These are phyloP conservation scores for Caenorhabditis wallacei DNA, from an alignment of 2,888 invertebrate genomes.

Conservation along the genomic window DNA sequence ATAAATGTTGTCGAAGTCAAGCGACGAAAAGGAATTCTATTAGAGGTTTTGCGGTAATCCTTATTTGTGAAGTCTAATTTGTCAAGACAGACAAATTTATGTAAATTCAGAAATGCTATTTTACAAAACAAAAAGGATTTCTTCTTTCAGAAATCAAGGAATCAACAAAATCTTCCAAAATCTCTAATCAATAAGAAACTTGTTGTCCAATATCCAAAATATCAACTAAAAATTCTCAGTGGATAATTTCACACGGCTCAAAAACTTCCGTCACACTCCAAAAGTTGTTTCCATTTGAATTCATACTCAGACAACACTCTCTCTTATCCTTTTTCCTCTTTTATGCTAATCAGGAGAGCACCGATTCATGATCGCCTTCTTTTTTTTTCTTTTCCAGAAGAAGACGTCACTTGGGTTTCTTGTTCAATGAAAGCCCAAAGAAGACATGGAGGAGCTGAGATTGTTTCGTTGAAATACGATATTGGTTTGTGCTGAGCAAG, in stretches of 20 bases:
- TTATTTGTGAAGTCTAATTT: too few relatives aligned
- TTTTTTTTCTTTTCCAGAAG: conserved; percentile 5
- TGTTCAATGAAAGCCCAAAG: conserved; percentile 34
- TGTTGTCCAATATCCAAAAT: too few relatives aligned
- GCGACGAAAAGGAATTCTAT: too few relatives aligned
- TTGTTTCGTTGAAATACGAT: conserved; percentile 48
- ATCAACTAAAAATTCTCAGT: not conserved
- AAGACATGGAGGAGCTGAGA: conserved; percentile 25
- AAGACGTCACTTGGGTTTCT: conserved; percentile 45
- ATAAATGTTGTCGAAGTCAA: too few relatives aligned
- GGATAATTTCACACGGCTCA: conserved; percentile 12
- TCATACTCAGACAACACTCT: conserved; percentile 2
- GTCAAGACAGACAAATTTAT: too few relatives aligned
- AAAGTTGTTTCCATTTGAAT: conserved; percentile 36
- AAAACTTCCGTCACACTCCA: not conserved
- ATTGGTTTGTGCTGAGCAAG: conserved; percentile 26
- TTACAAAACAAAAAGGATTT: too few relatives aligned
- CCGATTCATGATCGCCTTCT: conserved; percentile 46
- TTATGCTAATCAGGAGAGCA: conserved; percentile 43
- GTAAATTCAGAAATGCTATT: too few relatives aligned
- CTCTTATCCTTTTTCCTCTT: not conserved
- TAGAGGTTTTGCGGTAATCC: too few relatives aligned
- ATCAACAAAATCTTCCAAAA: too few relatives aligned
- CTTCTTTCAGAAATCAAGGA: too few relatives aligned
- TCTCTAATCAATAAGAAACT: too few relatives aligned